Base-by-base conservation (phyloP, 2,888 invertebrate genomes). In the Phasia obesa region DNA sequence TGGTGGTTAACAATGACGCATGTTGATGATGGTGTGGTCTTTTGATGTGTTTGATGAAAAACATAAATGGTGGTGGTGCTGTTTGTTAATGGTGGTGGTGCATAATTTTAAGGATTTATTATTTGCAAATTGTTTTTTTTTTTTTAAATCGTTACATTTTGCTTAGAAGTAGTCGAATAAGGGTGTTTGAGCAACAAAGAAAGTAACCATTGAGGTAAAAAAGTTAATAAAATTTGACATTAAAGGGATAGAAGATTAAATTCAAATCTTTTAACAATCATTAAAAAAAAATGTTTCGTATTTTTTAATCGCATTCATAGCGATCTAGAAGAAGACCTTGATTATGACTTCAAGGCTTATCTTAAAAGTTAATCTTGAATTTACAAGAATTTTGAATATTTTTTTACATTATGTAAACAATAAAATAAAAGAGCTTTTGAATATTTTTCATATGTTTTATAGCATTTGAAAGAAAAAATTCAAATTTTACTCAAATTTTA, bases 51-150 rank as follows among this genome's bases (percentile, higher is more conserved):
- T 64, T 53, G 27, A 76, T 51, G 44, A 57, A 65, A 13, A 38
- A 38, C 21, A 38, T 62, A 59, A 75, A 75, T 51, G 75, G 81
- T 81, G 75, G 81, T 81, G 11, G 35, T 11, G 69, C 62, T 64
- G 57, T 15, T 17, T 38, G 42, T 25, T 21, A 42, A 71, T 73
- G 60, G 74, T 75, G 69, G 74, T 67, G 55, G 59, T 53, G 53
- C 49, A 25, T 53, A 42, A 17, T 62, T 65, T 65, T 60, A 62
- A 60, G 60, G 31, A 60, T 60, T 71, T 64, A 51, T 64, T 42
- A 42, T 57, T 65, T 65, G 62, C 76, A 76, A 76, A 67, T 59
- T 59, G 51, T 67, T 60, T 77, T 65, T 38, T 23, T 35, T 42
- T 42, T 76, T 42, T 42, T 31, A 60, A 31, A 44, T 77, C 60